Percentiles rank a stretch among this genome's conserved stretches.
Conservation (phyloP, 2,888 invertebrate species). For the Cephus rjabovi region DNA sequence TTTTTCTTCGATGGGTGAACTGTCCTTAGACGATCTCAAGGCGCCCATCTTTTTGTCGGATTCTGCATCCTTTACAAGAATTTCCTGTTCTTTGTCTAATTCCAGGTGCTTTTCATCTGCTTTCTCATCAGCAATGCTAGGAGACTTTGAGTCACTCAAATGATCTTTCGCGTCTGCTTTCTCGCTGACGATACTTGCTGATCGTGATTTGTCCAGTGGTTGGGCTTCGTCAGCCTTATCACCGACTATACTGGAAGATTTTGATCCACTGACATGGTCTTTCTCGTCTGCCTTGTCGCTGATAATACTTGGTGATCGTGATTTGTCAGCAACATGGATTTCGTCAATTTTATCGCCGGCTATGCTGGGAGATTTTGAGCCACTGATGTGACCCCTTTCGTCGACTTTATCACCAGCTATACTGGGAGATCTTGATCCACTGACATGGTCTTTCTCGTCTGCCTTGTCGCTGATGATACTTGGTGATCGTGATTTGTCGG, state of each 20-base stretch:
- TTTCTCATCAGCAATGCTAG: conserved; percentile 25
- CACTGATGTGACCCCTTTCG: too few species aligned
- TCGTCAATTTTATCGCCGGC: conserved; percentile 24
- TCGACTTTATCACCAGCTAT: too few species aligned
- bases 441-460: conserved; percentile 12
- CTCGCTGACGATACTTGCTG: conserved; percentile 12
- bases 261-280: too few species aligned
- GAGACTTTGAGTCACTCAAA: conserved; percentile 6
- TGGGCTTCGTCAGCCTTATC: too few species aligned
- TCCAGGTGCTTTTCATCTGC: conserved; percentile 6
- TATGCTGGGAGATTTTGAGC: background rate
- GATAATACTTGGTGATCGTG: too few species aligned
- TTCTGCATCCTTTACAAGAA: too few species aligned
- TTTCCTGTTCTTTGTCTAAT: background rate
- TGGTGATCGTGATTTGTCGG: conserved; percentile 11
- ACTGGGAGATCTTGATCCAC: conserved; percentile 18
- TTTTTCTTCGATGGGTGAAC: conserved; percentile 35
- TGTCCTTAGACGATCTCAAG: conserved; percentile 26
- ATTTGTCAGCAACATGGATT: conserved; percentile 5
- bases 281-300: too few species aligned
- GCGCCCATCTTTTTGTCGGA: conserved; percentile 12
- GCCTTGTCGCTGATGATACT: conserved; percentile 3
- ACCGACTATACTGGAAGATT: too few species aligned
- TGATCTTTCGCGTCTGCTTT: background rate
- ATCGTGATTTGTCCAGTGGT: background rate